phyloP scores from a whole-genome alignment of 2,888 invertebrate genomes.

The Alentia gelatinosa region DNA sequence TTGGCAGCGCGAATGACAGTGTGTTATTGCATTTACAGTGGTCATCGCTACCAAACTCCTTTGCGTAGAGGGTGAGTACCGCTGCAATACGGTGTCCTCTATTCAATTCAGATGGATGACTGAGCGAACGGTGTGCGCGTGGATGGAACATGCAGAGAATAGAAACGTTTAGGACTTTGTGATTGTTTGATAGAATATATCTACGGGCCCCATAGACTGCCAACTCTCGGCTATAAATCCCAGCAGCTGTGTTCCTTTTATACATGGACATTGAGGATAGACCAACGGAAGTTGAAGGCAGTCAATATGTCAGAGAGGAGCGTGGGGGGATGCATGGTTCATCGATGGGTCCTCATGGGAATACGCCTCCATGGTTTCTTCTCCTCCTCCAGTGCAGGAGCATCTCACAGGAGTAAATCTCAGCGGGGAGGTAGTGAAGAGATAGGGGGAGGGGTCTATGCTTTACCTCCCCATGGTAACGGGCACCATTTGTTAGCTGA shows the following conservation, averaged over 20 bases:
- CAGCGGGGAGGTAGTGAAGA: too few relatives aligned
- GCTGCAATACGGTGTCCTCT: background rate
- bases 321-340: background rate
- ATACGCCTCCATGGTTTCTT: background rate
- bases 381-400: background rate
- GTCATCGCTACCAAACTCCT: conserved; percentile 40
- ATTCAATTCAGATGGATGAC: background rate
- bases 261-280: too few relatives aligned
- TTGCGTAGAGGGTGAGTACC: conserved; percentile 44
- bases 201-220: too few relatives aligned
- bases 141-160: too few relatives aligned
- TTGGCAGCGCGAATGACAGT: background rate
- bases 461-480: background rate
- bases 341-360: background rate
- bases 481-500: conserved; percentile 7
- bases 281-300: too few relatives aligned
- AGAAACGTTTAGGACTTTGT: too few relatives aligned
- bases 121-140: background rate
- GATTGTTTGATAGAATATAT: too few relatives aligned
- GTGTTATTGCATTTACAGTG: conserved; percentile 23
- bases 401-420: background rate
- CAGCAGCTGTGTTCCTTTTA: too few relatives aligned
- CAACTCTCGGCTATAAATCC: too few relatives aligned
- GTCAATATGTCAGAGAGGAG: background rate
- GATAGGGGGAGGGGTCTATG: background rate